Conservation (phyloP, 2,888 invertebrate species). For the Xestia c-nigrum region DNA sequence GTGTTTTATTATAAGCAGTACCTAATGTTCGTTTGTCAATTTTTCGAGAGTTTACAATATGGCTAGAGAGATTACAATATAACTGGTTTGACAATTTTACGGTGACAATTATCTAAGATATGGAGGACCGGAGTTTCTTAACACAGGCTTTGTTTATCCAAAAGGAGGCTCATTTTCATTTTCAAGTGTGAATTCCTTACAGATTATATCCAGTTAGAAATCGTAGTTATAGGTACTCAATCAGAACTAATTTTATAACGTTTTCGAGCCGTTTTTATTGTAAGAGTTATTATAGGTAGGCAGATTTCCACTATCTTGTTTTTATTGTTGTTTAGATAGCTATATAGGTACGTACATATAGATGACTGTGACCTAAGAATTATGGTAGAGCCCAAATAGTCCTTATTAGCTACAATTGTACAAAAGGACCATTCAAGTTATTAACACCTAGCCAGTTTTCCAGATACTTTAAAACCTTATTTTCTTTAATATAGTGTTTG, state of each 20-base stretch:
- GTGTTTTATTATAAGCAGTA: no score
- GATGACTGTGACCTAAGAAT: constrained; percentile 29
- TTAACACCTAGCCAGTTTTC: constrained; percentile 13
- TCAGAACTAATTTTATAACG: constrained; percentile 60
- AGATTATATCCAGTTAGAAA: constrained; percentile 23
- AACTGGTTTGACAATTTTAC: no score
- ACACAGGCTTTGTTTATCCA: no score
- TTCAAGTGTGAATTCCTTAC: constrained; percentile 13
- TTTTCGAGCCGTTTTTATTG: constrained; percentile 42
- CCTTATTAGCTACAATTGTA: neutral
- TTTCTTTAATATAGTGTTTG: neutral
- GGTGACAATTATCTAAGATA: no score
- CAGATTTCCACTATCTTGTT: constrained; percentile 8
- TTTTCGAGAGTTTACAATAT: no score
- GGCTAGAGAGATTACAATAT: no score
- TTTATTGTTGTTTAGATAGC: constrained; percentile 16
- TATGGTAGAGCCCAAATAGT: neutral
- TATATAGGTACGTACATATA: neutral
- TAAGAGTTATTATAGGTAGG: constrained; percentile 6
- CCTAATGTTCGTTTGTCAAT: no score
- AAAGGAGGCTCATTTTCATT: no score
- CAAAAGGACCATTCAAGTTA: neutral
- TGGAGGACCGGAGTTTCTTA: no score
- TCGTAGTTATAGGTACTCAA: constrained; percentile 44
- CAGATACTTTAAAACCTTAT: neutral